Conservation (phyloP, 2,797 vertebrate species). For the Enteromius paludinosus region DNA sequence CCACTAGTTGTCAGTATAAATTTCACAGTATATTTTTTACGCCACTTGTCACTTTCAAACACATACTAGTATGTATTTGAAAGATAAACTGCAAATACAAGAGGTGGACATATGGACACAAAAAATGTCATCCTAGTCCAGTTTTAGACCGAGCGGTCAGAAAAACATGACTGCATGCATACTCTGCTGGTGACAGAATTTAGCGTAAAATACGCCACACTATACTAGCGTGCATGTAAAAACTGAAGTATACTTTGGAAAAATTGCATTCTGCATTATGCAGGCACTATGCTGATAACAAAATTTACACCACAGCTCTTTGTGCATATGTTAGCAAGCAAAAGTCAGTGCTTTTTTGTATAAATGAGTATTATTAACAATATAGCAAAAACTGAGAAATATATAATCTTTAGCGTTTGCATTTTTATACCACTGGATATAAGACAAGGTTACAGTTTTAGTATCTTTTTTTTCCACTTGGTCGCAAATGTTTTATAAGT, state of each 20-base stretch:
- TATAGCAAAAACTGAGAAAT: background rate
- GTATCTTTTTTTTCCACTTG: too few species aligned
- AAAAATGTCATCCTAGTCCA: background rate
- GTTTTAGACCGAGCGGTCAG: background rate
- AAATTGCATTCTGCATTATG: background rate
- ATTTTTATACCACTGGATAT: background rate
- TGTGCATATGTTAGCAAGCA: background rate
- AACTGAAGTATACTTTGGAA: background rate
- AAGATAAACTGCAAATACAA: background rate
- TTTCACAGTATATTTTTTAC: background rate
- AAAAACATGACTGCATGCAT: background rate
- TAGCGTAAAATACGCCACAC: too few species aligned
- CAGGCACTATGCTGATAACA: background rate
- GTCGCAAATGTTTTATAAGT: background rate
- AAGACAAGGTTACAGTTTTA: background rate
- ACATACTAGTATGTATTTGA: background rate
- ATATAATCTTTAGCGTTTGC: background rate
- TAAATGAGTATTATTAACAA: background rate
- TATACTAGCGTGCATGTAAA: background rate
- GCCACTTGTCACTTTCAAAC: background rate
- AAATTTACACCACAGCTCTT: background rate
- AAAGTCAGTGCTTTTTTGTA: background rate
- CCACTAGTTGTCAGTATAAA: constrained; percentile 1
- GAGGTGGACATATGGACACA: background rate
- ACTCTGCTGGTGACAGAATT: background rate